Conservation (phyloP, 2,113 vertebrate genomes). For the Serinus canaria region DNA sequence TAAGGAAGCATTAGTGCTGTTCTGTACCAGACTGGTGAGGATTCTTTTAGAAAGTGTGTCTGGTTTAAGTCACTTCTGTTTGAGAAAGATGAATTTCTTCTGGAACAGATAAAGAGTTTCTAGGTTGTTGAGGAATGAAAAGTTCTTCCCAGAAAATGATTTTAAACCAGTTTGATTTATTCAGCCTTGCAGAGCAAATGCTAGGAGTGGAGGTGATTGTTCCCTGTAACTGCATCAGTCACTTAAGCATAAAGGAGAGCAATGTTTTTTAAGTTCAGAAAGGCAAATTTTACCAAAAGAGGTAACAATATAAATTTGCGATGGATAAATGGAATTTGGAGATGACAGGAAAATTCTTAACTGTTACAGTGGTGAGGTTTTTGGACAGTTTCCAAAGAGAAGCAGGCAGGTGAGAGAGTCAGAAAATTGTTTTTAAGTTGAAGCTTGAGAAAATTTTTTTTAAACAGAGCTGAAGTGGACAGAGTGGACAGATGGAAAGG, state of each 20-base stretch:
- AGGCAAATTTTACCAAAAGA: background rate
- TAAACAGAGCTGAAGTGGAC: background rate
- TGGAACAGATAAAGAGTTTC: background rate
- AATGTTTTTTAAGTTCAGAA: background rate
- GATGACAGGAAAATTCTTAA: background rate
- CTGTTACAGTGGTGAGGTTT: background rate
- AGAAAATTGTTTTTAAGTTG: background rate
- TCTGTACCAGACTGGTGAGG: background rate
- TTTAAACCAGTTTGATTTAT: background rate
- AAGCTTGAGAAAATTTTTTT: background rate
- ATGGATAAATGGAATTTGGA: background rate
- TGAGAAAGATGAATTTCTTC: background rate
- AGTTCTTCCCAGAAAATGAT: background rate
- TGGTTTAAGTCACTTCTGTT: background rate
- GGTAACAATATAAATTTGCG: background rate
- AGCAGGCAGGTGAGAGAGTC: accelerated
- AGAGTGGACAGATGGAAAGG: background rate
- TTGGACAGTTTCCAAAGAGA: background rate
- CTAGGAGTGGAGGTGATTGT: background rate
- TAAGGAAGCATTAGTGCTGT: background rate
- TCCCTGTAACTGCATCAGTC: background rate
- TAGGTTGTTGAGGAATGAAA: background rate
- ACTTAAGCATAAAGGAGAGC: background rate
- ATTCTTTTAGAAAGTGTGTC: background rate
- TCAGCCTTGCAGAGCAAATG: background rate